Base-by-base conservation (phyloP, 2,113 vertebrate species). In the Xerus inauris region DNA sequence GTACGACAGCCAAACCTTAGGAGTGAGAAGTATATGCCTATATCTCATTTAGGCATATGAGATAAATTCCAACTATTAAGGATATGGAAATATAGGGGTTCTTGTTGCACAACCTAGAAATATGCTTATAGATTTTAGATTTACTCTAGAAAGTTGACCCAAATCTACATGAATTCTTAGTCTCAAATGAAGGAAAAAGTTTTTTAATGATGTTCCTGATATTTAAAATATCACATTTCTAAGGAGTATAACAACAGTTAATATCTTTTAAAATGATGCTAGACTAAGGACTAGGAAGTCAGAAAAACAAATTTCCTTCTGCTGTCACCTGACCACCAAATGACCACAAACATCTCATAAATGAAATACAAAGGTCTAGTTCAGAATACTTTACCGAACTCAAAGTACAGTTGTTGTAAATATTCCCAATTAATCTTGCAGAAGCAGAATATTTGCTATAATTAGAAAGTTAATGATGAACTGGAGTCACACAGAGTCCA, bases 391-490 rank as follows among this genome's bases (percentile, higher is more conserved):
- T 85, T 42, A 10, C 83, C 87, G 64, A 94, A 85, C 40, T 67
- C 64, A 81, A 96, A 94, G 54, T 54, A 84, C 32, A 90, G 85
- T 20, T 90, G 81, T 38, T 89, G 45, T 73, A 86, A 89, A 81
- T 54, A 85, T 45, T 49, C 32, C 80, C 47, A 45, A 83, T 87
- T 42, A 91, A 89, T 84, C 69, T 76, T 83, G 77, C 62, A 59
- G 71, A 14, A 75, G 42, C 62, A 67, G 76, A 91, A 94, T 35
- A 71, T 17, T 24, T 77, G 71, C 64, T 92, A 76, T 94, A 96
- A 96, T 92, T 92, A 96, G 84, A 93, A 94, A 57, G 89, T 84
- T 67, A 87, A 80, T 81, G 54, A 72, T 77, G 95, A 87, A 71
- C 22, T 10, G 35, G 35, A 94, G 62, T 40, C 76, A 84, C 80